phyloP scores from a whole-genome alignment of 2,113 vertebrate genomes.

The Nannobrachium achirus region DNA sequence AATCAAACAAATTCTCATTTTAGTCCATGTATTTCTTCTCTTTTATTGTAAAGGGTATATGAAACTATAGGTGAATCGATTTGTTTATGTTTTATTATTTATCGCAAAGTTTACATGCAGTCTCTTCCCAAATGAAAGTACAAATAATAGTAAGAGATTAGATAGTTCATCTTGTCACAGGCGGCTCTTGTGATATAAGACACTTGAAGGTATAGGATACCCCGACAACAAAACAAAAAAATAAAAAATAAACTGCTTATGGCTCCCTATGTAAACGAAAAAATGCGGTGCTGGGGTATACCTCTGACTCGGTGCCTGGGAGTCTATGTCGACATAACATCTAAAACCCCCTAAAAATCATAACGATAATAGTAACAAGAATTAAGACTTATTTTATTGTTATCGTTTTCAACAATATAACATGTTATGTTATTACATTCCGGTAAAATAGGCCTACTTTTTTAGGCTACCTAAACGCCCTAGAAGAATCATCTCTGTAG shows the following conservation, averaged over 20 bases:
- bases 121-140: conserved; percentile 77
- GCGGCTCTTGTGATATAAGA: conserved; percentile 65
- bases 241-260: conserved; percentile 61
- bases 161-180: conserved; percentile 61
- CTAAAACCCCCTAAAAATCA: conserved; percentile 68
- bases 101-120: conserved; percentile 83
- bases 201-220: conserved; percentile 69
- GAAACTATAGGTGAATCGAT: conserved; percentile 81
- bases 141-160: conserved; percentile 73
- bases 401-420: conserved; percentile 78
- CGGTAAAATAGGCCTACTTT: conserved; percentile 63
- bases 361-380: conserved; percentile 73
- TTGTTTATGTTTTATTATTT: conserved; percentile 74
- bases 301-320: conserved; percentile 50
- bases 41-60: conserved; percentile 86
- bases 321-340: conserved; percentile 53
- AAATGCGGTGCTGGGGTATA: conserved; percentile 61
- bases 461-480: conserved; percentile 46
- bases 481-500: conserved; percentile 53
- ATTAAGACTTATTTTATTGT: conserved; percentile 81
- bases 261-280: conserved; percentile 76
- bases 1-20: conserved; percentile 68
- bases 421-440: conserved; percentile 72
- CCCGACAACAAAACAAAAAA: conserved; percentile 50
- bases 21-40: conserved; percentile 64